These are phyloP conservation scores for Onychostoma macrolepis DNA, from an alignment of 2,113 vertebrate genomes.

Conservation along the genomic window DNA sequence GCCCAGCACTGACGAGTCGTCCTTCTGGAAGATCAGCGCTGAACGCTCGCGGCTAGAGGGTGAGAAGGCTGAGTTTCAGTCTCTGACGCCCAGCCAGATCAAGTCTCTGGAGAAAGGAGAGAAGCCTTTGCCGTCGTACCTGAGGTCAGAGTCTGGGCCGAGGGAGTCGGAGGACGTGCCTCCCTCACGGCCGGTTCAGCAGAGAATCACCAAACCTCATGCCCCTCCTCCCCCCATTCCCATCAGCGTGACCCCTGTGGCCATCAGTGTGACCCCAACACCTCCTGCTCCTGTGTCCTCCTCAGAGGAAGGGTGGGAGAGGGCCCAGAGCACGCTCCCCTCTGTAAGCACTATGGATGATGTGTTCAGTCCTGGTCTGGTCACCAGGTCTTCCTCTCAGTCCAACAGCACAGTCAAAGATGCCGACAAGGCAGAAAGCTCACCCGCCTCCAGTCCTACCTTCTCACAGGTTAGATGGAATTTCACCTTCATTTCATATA, in stretches of 20 bases:
- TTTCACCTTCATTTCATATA: not conserved
- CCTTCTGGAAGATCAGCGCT: conserved; percentile 96
- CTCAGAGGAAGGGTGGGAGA: conserved; percentile 75
- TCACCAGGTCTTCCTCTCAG: conserved; percentile 59
- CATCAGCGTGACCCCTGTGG: conserved; percentile 59
- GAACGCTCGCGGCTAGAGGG: conserved; percentile 91
- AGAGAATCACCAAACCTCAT: conserved; percentile 71
- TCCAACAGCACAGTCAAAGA: conserved; percentile 60
- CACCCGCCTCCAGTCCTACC: conserved; percentile 69
- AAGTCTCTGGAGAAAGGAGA: conserved; percentile 97
- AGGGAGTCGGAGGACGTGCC: conserved; percentile 71
- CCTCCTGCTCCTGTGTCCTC: conserved; percentile 65
- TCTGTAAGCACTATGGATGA: conserved; percentile 75
- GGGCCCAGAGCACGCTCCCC: conserved; percentile 76
- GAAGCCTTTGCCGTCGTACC: conserved; percentile 86
- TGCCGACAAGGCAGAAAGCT: conserved; percentile 60
- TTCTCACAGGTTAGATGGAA: conserved; percentile 84
- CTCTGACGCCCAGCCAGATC: conserved; percentile 95
- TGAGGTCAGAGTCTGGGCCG: conserved; percentile 68
- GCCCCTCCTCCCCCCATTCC: conserved; percentile 72
- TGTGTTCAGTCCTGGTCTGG: conserved; percentile 72
- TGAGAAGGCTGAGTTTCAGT: conserved; percentile 87
- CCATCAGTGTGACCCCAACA: conserved; percentile 55
- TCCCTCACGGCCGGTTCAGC: conserved; percentile 70
- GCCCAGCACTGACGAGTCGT: conserved; percentile 83